These are phyloP conservation scores for Macrophya annulata DNA, from an alignment of 2,888 invertebrate species.

Conservation along the genomic window DNA sequence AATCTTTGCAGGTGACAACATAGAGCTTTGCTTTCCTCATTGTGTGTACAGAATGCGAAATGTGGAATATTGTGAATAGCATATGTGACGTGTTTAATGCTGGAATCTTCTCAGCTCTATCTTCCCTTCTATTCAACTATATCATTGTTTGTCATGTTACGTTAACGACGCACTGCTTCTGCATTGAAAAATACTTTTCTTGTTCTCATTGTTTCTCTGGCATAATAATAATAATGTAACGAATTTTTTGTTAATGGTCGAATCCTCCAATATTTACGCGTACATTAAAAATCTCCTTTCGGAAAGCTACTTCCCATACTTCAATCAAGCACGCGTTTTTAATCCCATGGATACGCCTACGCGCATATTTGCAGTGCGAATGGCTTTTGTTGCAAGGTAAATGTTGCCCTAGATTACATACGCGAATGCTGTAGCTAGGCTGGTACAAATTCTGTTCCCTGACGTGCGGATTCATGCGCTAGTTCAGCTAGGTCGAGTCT, in stretches of 20 bases:
- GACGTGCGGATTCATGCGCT: neutral
- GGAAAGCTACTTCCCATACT: neutral
- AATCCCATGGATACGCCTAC: neutral
- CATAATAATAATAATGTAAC: neutral
- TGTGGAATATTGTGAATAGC: conserved; percentile 16
- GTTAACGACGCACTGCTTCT: neutral
- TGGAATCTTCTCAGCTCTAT: neutral
- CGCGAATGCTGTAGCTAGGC: neutral
- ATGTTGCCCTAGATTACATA: neutral
- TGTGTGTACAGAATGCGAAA: neutral
- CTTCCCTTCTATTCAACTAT: neutral
- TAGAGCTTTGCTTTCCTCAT: conserved; percentile 34
- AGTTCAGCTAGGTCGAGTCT: neutral
- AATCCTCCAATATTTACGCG: neutral
- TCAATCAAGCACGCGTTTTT: neutral
- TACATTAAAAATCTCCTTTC: neutral
- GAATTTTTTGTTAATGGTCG: neutral
- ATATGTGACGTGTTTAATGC: conserved; percentile 27
- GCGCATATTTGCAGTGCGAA: neutral
- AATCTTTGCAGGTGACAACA: too few relatives aligned
- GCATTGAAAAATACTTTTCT: neutral
- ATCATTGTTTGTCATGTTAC: neutral
- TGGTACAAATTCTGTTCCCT: neutral
- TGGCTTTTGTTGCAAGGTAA: neutral
- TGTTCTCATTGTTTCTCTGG: neutral